Evolutionary conservation across 2,797 vertebrate genomes (phyloP).

Genomic region (Clarias fuscus): DNA sequence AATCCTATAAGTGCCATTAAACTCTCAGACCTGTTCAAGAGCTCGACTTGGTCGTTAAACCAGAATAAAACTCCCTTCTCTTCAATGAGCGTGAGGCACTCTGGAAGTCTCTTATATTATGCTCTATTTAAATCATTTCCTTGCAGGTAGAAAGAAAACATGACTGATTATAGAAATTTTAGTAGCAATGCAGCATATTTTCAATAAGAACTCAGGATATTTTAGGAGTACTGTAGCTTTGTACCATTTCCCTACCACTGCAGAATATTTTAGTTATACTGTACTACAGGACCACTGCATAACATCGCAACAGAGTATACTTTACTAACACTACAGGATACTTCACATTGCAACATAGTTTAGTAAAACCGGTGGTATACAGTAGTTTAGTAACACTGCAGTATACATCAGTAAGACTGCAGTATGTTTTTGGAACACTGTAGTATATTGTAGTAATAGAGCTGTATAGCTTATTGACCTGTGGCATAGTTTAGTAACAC

Average conservation of each 20-base stretch:
- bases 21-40: slow-evolving; percentile 61
- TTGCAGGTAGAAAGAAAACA: not conserved
- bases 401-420: not conserved
- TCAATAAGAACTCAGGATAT: not conserved
- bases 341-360: not conserved
- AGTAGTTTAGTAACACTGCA: not conserved
- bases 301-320: not conserved
- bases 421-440: not conserved
- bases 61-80: not conserved
- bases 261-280: not conserved
- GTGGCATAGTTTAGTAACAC: too few species aligned
- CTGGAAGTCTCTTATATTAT: not conserved
- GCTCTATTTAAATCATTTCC: not conserved
- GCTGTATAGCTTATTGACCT: too few species aligned
- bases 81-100: not conserved
- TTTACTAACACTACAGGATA: not conserved
- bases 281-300: not conserved
- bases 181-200: not conserved
- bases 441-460: too few species aligned
- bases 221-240: too few species aligned
- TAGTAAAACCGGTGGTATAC: not conserved
- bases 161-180: not conserved
- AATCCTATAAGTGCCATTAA: slow-evolving; percentile 60
- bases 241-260: not conserved
- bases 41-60: slow-evolving; percentile 34